Conservation (phyloP, 2,797 vertebrate genomes). For the Pangasius krempfi region DNA sequence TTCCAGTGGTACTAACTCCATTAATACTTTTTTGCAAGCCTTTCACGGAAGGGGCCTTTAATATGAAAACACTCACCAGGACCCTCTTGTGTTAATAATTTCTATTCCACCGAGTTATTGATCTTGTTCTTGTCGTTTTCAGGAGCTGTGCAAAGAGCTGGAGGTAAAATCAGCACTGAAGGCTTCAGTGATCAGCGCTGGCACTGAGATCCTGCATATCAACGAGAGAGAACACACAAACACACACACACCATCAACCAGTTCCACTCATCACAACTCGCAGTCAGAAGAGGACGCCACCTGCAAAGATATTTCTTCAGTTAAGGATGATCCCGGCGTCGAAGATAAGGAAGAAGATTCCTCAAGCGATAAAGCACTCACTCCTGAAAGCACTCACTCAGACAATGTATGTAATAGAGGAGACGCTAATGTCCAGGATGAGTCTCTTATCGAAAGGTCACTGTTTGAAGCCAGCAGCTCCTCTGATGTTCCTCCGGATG, state of each 20-base stretch:
- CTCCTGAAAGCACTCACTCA: background rate
- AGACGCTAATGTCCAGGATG: background rate
- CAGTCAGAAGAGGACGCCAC: background rate
- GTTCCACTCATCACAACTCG: constrained; percentile 36
- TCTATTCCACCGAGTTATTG: background rate
- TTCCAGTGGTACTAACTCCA: too few species aligned
- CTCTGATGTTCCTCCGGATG: background rate
- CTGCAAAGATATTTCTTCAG: background rate
- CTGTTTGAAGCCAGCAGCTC: background rate
- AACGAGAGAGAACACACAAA: constrained; percentile 59
- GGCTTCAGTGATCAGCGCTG: constrained; percentile 74
- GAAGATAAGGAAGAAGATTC: background rate
- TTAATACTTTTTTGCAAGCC: too few species aligned
- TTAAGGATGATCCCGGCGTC: background rate
- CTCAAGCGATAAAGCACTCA: background rate
- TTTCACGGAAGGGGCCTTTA: too few species aligned
- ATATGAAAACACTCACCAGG: background rate
- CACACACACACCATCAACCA: constrained; percentile 5
- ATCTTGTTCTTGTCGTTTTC: background rate
- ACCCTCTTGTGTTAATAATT: background rate
- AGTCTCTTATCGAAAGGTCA: background rate
- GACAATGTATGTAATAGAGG: background rate
- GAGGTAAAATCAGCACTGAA: constrained; percentile 80
- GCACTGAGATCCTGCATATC: constrained; percentile 78
- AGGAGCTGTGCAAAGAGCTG: constrained; percentile 85